Conservation (phyloP, 2,888 invertebrate species). For the Parnassius smintheus region DNA sequence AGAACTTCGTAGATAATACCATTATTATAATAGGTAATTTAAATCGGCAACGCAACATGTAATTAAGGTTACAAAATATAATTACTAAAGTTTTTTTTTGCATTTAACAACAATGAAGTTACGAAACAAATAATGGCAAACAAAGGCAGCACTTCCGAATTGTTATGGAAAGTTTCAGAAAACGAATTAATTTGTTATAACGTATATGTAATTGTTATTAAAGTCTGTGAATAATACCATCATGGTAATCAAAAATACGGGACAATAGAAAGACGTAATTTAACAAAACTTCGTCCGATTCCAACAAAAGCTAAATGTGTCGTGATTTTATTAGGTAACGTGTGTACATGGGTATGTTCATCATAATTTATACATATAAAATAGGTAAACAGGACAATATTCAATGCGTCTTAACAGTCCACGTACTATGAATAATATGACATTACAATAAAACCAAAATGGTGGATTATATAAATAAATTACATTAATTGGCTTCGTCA, state of each 20-base stretch:
- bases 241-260: background rate
- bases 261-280: background rate
- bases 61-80: background rate
- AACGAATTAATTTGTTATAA: slow-evolving; percentile 18
- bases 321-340: no score
- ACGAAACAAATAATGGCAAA: background rate
- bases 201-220: slow-evolving; percentile 17
- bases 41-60: background rate
- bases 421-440: no score
- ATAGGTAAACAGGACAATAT: no score
- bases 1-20: no score
- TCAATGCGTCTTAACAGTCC: no score
- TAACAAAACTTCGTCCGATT: slow-evolving; percentile 1
- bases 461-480: no score
- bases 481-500: no score
- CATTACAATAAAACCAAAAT: no score
- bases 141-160: slow-evolving; percentile 11
- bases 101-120: background rate
- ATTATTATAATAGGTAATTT: background rate
- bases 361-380: no score
- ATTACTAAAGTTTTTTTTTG: background rate
- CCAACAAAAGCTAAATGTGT: no score
- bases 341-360: no score
- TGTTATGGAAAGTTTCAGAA: slow-evolving; percentile 22
- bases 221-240: background rate